These are phyloP conservation scores for Drosophila mettleri DNA, from an alignment of 2,888 invertebrate genomes.

Conservation along the genomic window DNA sequence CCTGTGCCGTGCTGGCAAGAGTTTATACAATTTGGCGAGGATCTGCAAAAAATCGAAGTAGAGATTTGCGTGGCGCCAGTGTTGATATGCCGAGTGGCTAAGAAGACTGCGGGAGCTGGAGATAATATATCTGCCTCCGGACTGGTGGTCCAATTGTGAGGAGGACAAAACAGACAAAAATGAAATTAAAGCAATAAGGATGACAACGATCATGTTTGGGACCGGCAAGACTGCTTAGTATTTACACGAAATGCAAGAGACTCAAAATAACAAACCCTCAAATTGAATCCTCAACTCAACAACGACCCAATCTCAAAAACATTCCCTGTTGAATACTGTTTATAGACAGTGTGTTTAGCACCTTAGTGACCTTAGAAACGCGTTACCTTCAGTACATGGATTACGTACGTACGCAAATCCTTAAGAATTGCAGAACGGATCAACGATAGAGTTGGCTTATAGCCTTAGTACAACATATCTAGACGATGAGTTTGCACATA, in stretches of 20 bases:
- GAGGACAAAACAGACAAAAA: not conserved
- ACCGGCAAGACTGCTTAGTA: conserved; percentile 70
- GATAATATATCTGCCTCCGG: conserved; percentile 96
- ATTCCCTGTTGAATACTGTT: conserved; percentile 64
- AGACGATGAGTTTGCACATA: conserved; percentile 39
- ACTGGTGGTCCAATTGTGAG: conserved; percentile 88
- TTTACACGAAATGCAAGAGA: conserved; percentile 56
- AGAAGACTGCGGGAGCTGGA: conserved; percentile 93
- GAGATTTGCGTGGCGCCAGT: conserved; percentile 94
- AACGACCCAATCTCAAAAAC: conserved; percentile 28
- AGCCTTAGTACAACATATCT: conserved; percentile 59
- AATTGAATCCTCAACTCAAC: conserved; percentile 29
- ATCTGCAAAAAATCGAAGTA: conserved; percentile 65
- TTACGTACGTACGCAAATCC: conserved; percentile 33
- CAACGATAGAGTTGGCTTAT: conserved; percentile 47
- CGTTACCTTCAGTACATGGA: conserved; percentile 66
- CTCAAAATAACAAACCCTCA: conserved; percentile 51
- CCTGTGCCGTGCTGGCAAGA: conserved; percentile 95
- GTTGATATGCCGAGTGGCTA: conserved; percentile 92
- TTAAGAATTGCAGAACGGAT: conserved; percentile 38
- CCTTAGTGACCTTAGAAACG: conserved; percentile 80
- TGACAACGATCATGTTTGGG: conserved; percentile 32
- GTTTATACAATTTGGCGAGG: conserved; percentile 80
- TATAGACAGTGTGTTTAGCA: conserved; percentile 64
- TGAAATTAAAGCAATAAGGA: conserved; percentile 4